phyloP scores from a whole-genome alignment of 1,140 invertebrate species.

The Lordiphosa collinella region DNA sequence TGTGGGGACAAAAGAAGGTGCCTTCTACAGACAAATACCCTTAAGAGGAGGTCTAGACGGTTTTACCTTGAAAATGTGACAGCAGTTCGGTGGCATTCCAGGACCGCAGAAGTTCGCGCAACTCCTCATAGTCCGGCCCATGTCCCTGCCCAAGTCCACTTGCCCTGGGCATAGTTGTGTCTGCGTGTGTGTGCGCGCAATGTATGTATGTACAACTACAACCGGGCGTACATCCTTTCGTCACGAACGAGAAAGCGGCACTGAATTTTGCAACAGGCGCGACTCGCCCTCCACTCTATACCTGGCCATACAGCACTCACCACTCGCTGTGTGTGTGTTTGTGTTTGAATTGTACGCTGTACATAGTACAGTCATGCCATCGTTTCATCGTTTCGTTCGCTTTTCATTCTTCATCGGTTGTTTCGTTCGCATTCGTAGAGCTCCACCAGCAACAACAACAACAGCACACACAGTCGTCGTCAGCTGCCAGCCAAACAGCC shows the following conservation, averaged over 20 bases:
- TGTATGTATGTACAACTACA: slow-evolving; percentile 42
- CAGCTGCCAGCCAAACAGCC: slow-evolving; percentile 1
- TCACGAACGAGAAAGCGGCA: slow-evolving; percentile 61
- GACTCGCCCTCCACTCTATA: slow-evolving; percentile 31
- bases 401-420: slow-evolving; percentile 38
- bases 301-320: slow-evolving; percentile 15
- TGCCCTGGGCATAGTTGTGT: slow-evolving; percentile 23
- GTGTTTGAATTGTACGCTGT: slow-evolving; percentile 8
- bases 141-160: slow-evolving; percentile 28
- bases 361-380: slow-evolving; percentile 38
- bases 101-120: slow-evolving; percentile 50
- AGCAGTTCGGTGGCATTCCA: slow-evolving; percentile 62
- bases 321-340: slow-evolving; percentile 14
- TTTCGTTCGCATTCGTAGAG: slow-evolving; percentile 32
- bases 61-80: slow-evolving; percentile 58
- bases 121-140: slow-evolving; percentile 49
- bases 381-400: slow-evolving; percentile 44
- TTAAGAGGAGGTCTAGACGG: no score
- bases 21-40: no score
- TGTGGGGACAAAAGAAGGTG: slow-evolving; percentile 8
- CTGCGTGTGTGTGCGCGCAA: background rate
- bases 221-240: slow-evolving; percentile 70
- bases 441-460: background rate
- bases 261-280: slow-evolving; percentile 73
- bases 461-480: slow-evolving; percentile 1